Conservation (phyloP, 2,797 vertebrate genomes). For the Epinephelus awoara region DNA sequence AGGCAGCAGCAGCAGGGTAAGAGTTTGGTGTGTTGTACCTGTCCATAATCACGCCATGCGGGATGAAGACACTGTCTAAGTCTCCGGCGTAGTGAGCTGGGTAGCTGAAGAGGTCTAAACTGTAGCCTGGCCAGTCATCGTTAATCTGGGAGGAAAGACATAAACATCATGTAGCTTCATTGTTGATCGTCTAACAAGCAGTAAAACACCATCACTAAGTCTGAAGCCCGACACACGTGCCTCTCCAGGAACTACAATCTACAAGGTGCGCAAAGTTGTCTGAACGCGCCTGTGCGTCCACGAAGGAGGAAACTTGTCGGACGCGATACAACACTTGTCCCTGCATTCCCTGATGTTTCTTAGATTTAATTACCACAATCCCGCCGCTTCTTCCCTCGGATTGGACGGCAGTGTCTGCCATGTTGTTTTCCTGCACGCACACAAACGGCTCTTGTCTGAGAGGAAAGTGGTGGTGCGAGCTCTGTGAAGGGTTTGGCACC, state of each 20-base stretch:
- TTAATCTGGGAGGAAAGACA: slow-evolving; percentile 81
- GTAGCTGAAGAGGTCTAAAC: slow-evolving; percentile 91
- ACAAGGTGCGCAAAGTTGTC: slow-evolving; percentile 4
- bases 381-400: slow-evolving; percentile 57
- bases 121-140: slow-evolving; percentile 92
- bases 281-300: slow-evolving; percentile 14
- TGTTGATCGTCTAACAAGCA: neutral
- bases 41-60: slow-evolving; percentile 94
- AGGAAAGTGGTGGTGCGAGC: slow-evolving; percentile 21
- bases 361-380: slow-evolving; percentile 79
- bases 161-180: neutral
- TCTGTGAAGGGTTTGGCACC: slow-evolving; percentile 8
- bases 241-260: neutral
- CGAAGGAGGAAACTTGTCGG: slow-evolving; percentile 2
- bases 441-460: neutral
- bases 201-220: neutral
- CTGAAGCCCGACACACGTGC: neutral
- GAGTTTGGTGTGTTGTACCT: slow-evolving; percentile 81
- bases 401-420: slow-evolving; percentile 67
- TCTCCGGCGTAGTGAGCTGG: slow-evolving; percentile 92
- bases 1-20: neutral
- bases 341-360: neutral
- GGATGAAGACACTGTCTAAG: slow-evolving; percentile 91
- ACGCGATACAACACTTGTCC: slow-evolving; percentile 15
- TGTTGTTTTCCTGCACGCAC: slow-evolving; percentile 66